Evolutionary conservation across 2,797 vertebrate species (phyloP).

Genomic region (Chelon labrosus): DNA sequence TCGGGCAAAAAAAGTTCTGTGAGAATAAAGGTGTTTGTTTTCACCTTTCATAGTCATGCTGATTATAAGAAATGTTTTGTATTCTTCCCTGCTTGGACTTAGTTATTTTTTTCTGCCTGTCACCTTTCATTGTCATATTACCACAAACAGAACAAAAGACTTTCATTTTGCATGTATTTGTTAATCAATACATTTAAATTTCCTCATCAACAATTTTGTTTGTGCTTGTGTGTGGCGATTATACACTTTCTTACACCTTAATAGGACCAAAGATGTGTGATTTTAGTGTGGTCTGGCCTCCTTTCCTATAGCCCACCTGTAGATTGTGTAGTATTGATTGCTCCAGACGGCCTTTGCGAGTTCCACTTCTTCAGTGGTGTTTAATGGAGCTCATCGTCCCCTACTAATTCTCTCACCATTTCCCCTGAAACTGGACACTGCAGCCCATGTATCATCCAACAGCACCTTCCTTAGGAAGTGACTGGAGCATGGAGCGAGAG

Average conservation of each 20-base stretch:
- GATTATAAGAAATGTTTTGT: slow-evolving; percentile 80
- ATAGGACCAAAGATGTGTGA: neutral
- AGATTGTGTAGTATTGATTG: slow-evolving; percentile 77
- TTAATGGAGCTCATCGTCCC: slow-evolving; percentile 88
- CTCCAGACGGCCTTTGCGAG: slow-evolving; percentile 64
- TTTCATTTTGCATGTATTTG: neutral
- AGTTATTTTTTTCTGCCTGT: slow-evolving; percentile 4
- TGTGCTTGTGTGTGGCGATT: neutral
- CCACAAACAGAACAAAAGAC: slow-evolving; percentile 36
- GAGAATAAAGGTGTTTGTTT: slow-evolving; percentile 82
- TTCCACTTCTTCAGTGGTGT: slow-evolving; percentile 75
- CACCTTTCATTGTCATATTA: slow-evolving; percentile 60
- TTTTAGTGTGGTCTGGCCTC: slow-evolving; percentile 4
- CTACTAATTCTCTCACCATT: slow-evolving; percentile 75
- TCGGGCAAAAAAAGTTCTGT: slow-evolving; percentile 59
- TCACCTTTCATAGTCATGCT: slow-evolving; percentile 71
- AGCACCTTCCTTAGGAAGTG: slow-evolving; percentile 80
- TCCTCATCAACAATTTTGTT: neutral
- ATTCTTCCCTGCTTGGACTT: slow-evolving; percentile 66
- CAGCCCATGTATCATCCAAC: slow-evolving; percentile 82
- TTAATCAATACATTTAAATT: no score
- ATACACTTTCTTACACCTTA: neutral
- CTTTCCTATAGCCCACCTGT: slow-evolving; percentile 51
- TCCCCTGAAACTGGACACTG: slow-evolving; percentile 88
- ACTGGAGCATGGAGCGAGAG: slow-evolving; percentile 82